Conservation (phyloP, 2,113 vertebrate species). For the Rana temporaria region DNA sequence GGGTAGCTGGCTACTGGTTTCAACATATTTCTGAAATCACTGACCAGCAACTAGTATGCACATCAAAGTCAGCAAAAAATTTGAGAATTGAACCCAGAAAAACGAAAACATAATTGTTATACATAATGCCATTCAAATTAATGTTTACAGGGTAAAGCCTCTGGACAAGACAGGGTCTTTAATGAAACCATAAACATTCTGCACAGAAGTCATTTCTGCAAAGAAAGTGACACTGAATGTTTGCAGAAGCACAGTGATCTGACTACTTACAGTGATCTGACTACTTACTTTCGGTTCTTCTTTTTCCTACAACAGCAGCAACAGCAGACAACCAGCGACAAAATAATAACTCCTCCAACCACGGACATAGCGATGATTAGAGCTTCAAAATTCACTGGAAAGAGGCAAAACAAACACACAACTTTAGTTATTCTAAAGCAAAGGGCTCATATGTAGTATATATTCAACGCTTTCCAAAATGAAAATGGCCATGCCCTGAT, state of each 20-base stretch:
- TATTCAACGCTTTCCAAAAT: too few relatives aligned
- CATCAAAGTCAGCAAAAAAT: too few relatives aligned
- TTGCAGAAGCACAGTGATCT: not conserved
- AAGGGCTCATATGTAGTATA: too few relatives aligned
- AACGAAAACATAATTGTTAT: not conserved
- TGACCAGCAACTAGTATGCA: too few relatives aligned
- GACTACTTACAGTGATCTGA: slow-evolving; percentile 48
- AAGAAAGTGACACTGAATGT: not conserved
- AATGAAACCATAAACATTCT: not conserved
- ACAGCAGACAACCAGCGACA: slow-evolving; percentile 82
- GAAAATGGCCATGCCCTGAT: too few relatives aligned
- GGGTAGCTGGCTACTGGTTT: too few relatives aligned
- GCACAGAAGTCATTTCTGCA: not conserved
- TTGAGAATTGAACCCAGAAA: too few relatives aligned
- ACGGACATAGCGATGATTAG: slow-evolving; percentile 90
- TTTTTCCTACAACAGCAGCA: slow-evolving; percentile 88
- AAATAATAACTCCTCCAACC: slow-evolving; percentile 78
- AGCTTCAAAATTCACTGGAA: slow-evolving; percentile 91
- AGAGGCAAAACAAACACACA: not conserved
- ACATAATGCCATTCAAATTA: not conserved
- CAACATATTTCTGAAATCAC: too few relatives aligned
- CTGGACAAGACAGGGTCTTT: not conserved
- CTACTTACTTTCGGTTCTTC: slow-evolving; percentile 74
- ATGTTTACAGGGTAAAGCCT: not conserved
- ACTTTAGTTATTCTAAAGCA: too few relatives aligned